phyloP scores from a whole-genome alignment of 2,888 invertebrate species.

The Artemia sinica region DNA sequence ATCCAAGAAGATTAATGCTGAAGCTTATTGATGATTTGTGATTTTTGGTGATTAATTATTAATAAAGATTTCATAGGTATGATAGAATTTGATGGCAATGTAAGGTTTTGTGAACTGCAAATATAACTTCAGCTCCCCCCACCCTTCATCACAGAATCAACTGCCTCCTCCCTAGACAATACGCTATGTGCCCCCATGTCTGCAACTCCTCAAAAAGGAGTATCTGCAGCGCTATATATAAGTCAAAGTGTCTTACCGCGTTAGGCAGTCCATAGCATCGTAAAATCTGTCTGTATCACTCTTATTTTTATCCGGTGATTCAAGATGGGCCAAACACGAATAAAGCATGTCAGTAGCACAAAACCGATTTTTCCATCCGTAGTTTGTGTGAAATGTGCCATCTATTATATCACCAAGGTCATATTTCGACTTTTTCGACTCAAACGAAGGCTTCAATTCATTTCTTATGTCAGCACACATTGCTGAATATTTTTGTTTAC shows the following conservation, averaged over 20 bases:
- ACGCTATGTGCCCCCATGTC: too few relatives aligned
- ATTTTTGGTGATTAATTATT: too few relatives aligned
- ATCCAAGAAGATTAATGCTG: too few relatives aligned
- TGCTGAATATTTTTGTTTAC: constrained; percentile 60
- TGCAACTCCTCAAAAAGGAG: too few relatives aligned
- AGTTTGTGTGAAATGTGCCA: constrained; percentile 59
- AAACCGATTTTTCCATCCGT: constrained; percentile 60
- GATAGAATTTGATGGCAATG: too few relatives aligned
- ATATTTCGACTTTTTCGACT: constrained; percentile 44
- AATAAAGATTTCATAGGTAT: too few relatives aligned
- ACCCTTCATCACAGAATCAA: too few relatives aligned
- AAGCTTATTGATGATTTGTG: too few relatives aligned
- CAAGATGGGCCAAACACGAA: constrained; percentile 57
- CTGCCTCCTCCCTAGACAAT: too few relatives aligned
- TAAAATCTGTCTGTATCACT: constrained; percentile 49
- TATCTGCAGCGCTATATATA: too few relatives aligned
- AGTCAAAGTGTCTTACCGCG: constrained; percentile 31
- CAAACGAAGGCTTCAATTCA: constrained; percentile 43
- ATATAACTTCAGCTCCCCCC: too few relatives aligned
- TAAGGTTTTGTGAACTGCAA: too few relatives aligned
- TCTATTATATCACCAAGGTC: constrained; percentile 50
- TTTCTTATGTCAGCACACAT: constrained; percentile 73
- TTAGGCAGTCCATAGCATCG: constrained; percentile 49
- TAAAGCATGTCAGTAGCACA: constrained; percentile 69
- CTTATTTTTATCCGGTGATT: constrained; percentile 46